phyloP scores from a whole-genome alignment of 2,888 invertebrate genomes.

The Mythimna lalbum region DNA sequence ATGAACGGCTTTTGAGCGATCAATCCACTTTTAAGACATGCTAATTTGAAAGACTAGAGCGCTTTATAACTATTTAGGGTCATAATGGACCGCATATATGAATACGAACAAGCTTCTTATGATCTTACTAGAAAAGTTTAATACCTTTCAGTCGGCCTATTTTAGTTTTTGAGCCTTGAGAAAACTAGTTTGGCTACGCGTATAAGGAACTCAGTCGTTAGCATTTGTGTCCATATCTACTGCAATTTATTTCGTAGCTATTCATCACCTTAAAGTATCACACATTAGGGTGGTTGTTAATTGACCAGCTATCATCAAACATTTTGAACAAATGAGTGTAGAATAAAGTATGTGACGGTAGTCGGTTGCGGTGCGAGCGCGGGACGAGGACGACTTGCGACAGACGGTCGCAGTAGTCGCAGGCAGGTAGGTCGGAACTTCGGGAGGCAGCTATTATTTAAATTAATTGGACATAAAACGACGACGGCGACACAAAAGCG shows the following conservation, averaged over 20 bases:
- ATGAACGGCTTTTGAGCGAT: constrained; percentile 84
- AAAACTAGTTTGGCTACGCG: constrained; percentile 40
- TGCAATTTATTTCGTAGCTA: constrained; percentile 17
- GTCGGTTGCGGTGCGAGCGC: constrained; percentile 58
- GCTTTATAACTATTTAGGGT: constrained; percentile 75
- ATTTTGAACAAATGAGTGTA: constrained; percentile 43
- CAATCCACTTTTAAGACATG: constrained; percentile 85
- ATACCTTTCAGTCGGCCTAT: constrained; percentile 36
- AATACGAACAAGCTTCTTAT: constrained; percentile 67
- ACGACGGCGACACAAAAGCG: constrained; percentile 80
- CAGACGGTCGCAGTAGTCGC: constrained; percentile 76
- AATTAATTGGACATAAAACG: constrained; percentile 89
- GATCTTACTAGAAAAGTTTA: constrained; percentile 45
- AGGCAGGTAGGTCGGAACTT: constrained; percentile 82
- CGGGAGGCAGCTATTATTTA: constrained; percentile 87
- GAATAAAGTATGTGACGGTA: constrained; percentile 46
- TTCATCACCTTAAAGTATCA: neutral
- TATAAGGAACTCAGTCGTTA: constrained; percentile 30
- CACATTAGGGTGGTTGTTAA: constrained; percentile 8
- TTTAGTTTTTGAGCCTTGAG: constrained; percentile 45
- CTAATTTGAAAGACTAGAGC: constrained; percentile 86
- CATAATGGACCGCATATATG: constrained; percentile 75
- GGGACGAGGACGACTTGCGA: constrained; percentile 66
- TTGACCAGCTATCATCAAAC: constrained; percentile 33
- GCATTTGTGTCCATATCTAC: constrained; percentile 20